Conservation (phyloP, 2,888 invertebrate species). For the Coenonympha arcania region DNA sequence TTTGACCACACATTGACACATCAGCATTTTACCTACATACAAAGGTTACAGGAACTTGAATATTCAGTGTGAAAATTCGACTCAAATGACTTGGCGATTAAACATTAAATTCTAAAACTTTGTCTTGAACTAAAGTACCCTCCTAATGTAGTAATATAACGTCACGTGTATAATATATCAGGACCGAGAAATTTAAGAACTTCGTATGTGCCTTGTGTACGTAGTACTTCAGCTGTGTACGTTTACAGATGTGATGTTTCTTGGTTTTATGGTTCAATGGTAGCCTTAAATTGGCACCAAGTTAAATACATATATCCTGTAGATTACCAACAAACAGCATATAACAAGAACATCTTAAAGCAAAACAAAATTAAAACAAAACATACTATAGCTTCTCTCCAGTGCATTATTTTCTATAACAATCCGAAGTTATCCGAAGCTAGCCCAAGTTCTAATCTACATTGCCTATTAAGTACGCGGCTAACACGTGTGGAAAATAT, state of each 20-base stretch:
- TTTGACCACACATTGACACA: too few relatives aligned
- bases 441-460: constrained; percentile 39
- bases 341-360: neutral
- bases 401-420: constrained; percentile 22
- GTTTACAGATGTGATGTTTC: too few relatives aligned
- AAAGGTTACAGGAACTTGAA: constrained; percentile 18
- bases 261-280: too few relatives aligned
- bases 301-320: too few relatives aligned
- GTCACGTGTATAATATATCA: too few relatives aligned
- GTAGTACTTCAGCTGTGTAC: too few relatives aligned
- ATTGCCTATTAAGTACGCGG: constrained; percentile 31
- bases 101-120: neutral
- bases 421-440: constrained; percentile 30
- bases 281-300: too few relatives aligned
- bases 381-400: constrained; percentile 17
- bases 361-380: constrained; percentile 9
- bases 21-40: constrained; percentile 24
- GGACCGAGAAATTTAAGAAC: too few relatives aligned
- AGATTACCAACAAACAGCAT: too few relatives aligned
- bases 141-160: neutral
- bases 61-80: constrained; percentile 1
- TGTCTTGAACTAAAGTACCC: neutral
- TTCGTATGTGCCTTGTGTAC: too few relatives aligned
- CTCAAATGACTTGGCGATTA: constrained; percentile 1
- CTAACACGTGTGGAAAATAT: too few relatives aligned